Evolutionary conservation across 2,888 invertebrate species (phyloP), one percentile per base, ranked within the genome.

Genomic region (Corbicula japonica): DNA sequence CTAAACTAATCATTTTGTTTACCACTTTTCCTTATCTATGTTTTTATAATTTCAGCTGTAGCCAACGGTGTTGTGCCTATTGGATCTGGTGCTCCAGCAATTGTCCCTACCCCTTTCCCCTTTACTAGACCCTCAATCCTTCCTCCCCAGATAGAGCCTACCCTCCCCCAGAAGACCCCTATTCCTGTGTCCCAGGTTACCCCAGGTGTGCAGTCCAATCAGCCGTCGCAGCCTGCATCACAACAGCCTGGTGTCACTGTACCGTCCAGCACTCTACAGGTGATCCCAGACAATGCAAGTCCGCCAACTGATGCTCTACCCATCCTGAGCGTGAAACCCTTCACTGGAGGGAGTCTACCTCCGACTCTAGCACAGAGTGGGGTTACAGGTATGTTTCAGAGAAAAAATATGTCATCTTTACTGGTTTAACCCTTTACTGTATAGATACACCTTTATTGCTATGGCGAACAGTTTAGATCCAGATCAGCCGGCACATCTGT

Each of bases 61-160:
- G 82, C 78, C 48, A 41, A 34, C 21, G 74, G 76, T 41, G 38
- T 41, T 4, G 41, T 48, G 12, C 62, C 48, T 46, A 61, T 61
- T 18, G 78, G 58, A 8, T 70, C 79, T 12, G 54, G 68, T 1
- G 52, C 54, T 6, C 32, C 62, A 3, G 48, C 71, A 26, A 76
- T 46, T 52, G 66, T 72, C 12, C 77, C 80, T 2, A 84, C 80
- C 6, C 80, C 80, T 1, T 26, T 65, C 35, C 77, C 77, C 2
- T 54, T 63, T 50, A 52, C 69, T 1, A 60, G 46, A 12, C 83
- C 83, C 2, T 71, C 80, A 2, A 68, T 70, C 23, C 70, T 77
- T 10, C 77, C 80, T 5, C 26, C 74, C 23, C 80, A 83, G 52
- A 28, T 60, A 8, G 69, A 54, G 10, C 83, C 83, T 15, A 75